phyloP scores from a whole-genome alignment of 2,113 vertebrate species.

The Leptodactylus fuscus region DNA sequence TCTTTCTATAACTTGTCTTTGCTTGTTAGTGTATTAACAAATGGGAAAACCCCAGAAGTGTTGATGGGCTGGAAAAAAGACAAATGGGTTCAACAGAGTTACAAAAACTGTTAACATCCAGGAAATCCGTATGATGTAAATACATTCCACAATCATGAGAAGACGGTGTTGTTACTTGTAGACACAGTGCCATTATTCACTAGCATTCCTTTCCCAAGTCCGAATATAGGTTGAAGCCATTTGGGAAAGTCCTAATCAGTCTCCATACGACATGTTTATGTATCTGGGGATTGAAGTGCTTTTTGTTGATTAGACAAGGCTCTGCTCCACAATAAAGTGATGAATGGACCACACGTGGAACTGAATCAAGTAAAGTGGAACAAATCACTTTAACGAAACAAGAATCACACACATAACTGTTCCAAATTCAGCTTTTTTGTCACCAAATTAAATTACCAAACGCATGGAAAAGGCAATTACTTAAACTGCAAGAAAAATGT shows the following conservation, averaged over 20 bases:
- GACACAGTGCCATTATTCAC: slow-evolving; percentile 20
- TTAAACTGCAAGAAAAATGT: not conserved
- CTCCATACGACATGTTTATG: not conserved
- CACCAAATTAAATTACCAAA: slow-evolving; percentile 1
- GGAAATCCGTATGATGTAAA: slow-evolving; percentile 33
- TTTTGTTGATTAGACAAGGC: slow-evolving; percentile 7
- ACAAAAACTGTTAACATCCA: slow-evolving; percentile 26
- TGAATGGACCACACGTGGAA: slow-evolving; percentile 41
- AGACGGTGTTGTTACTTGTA: slow-evolving; percentile 16
- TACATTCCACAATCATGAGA: slow-evolving; percentile 29
- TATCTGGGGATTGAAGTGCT: not conserved
- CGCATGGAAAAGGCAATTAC: not conserved
- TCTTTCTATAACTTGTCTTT: not conserved
- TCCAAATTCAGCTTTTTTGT: not conserved
- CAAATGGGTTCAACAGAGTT: slow-evolving; percentile 6
- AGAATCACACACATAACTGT: not conserved
- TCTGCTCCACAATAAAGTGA: not conserved
- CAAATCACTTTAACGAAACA: slow-evolving; percentile 17
- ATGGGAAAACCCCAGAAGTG: slow-evolving; percentile 22
- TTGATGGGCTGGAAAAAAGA: slow-evolving; percentile 36
- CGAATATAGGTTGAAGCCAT: not conserved
- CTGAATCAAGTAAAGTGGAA: slow-evolving; percentile 16
- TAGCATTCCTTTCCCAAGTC: slow-evolving; percentile 11
- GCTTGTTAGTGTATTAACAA: not conserved
- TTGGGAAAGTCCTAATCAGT: slow-evolving; percentile 36